Evolutionary conservation across 2,797 vertebrate species (phyloP).

Genomic region (Crocidura indochinensis): DNA sequence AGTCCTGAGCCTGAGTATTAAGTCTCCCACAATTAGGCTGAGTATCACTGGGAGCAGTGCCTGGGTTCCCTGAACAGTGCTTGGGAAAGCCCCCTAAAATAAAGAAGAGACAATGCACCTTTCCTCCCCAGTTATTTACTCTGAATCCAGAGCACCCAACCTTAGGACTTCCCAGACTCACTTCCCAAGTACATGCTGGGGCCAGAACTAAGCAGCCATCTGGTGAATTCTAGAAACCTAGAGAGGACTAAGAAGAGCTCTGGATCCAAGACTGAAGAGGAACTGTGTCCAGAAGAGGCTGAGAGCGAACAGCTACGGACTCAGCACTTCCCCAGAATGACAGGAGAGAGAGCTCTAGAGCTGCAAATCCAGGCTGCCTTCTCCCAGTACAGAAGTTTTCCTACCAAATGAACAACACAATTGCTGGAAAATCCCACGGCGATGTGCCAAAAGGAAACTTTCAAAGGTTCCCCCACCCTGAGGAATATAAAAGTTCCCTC

Average conservation of each 20-base stretch:
- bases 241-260: background rate
- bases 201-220: too few species aligned
- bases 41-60: too few species aligned
- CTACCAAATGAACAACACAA: constrained; percentile 27
- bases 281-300: background rate
- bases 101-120: too few species aligned
- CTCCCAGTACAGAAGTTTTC: constrained; percentile 32
- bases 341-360: constrained; percentile 68
- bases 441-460: background rate
- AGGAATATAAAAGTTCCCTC: background rate
- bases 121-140: too few species aligned
- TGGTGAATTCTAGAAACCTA: background rate
- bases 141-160: too few species aligned
- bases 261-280: background rate
- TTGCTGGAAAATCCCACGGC: background rate
- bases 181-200: too few species aligned
- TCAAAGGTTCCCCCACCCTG: background rate
- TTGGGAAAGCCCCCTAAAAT: too few species aligned
- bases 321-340: constrained; percentile 46
- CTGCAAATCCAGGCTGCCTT: constrained; percentile 37
- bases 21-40: too few species aligned
- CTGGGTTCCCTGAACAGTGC: too few species aligned
- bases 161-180: too few species aligned
- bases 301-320: background rate
- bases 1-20: too few species aligned